Evolutionary conservation across 2,797 vertebrate species (phyloP).

Genomic region (Rhinella marina): DNA sequence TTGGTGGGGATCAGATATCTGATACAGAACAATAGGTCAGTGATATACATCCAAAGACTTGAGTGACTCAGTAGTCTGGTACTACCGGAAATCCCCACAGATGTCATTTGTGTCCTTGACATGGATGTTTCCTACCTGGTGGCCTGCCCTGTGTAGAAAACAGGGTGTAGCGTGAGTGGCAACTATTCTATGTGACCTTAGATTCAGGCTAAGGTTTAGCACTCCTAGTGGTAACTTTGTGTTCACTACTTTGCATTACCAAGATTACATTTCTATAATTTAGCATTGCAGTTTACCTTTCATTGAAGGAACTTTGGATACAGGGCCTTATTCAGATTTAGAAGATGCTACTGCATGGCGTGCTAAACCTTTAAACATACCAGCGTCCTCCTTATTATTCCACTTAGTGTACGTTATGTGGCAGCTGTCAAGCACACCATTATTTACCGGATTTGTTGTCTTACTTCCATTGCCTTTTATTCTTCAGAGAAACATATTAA

Average conservation of each 20-base stretch:
- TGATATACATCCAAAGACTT: neutral
- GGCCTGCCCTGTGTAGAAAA: neutral
- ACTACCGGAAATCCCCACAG: no score
- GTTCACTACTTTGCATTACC: neutral
- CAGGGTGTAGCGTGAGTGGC: neutral
- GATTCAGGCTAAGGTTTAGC: neutral
- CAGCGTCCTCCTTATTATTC: neutral
- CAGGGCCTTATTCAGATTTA: neutral
- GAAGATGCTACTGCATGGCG: neutral
- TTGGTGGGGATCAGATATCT: neutral
- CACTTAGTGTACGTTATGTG: neutral
- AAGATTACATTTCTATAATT: neutral
- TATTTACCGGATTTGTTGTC: constrained; percentile 16
- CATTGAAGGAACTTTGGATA: neutral
- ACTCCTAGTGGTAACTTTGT: neutral
- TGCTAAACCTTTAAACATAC: constrained; percentile 26
- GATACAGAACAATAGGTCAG: neutral
- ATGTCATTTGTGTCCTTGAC: neutral
- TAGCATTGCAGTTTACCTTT: neutral
- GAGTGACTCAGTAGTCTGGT: neutral
- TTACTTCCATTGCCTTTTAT: constrained; percentile 6
- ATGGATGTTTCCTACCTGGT: neutral
- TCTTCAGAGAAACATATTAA: constrained; percentile 38
- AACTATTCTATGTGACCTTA: neutral
- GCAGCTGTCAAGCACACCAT: constrained; percentile 29